These are phyloP conservation scores for Spodoptera frugiperda DNA, from an alignment of 1,140 invertebrate genomes.

Conservation along the genomic window DNA sequence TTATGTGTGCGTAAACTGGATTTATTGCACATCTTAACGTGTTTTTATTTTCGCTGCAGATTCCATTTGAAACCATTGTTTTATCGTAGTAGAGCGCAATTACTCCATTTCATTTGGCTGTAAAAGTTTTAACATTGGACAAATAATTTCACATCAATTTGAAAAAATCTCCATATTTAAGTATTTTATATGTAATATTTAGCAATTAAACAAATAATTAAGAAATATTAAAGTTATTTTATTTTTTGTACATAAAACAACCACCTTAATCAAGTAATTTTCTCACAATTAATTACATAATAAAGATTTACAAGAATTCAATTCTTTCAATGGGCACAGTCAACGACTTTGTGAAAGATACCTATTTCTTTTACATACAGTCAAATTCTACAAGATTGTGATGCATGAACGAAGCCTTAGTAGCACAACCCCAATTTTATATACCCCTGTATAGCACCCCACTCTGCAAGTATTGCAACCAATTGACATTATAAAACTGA, in stretches of 20 bases:
- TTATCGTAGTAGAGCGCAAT: not conserved
- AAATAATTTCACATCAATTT: constrained; percentile 10
- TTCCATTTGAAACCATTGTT: not conserved
- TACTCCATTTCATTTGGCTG: constrained; percentile 22
- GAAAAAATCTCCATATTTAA: constrained; percentile 55
- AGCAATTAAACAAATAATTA: constrained; percentile 63
- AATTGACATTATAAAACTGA: too few relatives aligned
- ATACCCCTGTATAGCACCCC: too few relatives aligned
- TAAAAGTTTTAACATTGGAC: constrained; percentile 18
- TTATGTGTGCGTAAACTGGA: constrained; percentile 6
- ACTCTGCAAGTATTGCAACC: too few relatives aligned
- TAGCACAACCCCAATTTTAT: too few relatives aligned
- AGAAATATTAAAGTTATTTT: constrained; percentile 52
- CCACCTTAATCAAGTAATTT: constrained; percentile 18
- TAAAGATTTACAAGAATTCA: not conserved
- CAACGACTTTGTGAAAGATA: constrained; percentile 12
- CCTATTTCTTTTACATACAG: not conserved
- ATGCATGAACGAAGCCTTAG: too few relatives aligned
- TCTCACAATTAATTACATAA: not conserved
- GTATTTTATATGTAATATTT: constrained; percentile 68
- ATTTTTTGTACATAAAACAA: constrained; percentile 39
- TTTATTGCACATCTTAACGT: not conserved
- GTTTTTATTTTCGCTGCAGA: not conserved
- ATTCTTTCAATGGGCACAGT: constrained; percentile 6
- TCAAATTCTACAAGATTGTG: too few relatives aligned